A percentile compares a stretch with the other conserved stretches of the same genome.
Conservation (phyloP, 1,140 invertebrate species). For the Meloidogyne chitwoodi region DNA sequence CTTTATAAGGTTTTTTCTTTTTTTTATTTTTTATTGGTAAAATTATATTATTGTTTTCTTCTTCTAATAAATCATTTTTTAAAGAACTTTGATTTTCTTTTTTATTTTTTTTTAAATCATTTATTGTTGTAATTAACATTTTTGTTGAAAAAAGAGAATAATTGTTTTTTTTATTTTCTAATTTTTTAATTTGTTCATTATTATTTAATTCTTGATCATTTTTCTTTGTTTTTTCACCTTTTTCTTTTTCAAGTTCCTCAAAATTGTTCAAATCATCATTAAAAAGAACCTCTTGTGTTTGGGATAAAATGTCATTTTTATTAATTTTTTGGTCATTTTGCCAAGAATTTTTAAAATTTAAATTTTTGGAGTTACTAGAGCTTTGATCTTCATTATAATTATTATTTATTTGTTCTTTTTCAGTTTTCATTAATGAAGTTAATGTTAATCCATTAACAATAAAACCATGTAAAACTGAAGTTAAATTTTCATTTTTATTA, state of each 20-base stretch:
- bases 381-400: neutral
- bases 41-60: neutral
- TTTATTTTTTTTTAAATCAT: neutral
- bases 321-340: neutral
- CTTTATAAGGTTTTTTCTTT: constrained; percentile 58
- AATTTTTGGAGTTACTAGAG: neutral
- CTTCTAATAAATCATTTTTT: neutral
- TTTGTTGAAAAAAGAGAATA: neutral
- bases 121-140: neutral
- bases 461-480: neutral
- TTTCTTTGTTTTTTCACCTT: neutral
- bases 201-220: neutral
- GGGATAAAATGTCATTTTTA: neutral
- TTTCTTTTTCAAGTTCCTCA: neutral
- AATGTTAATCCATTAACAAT: neutral
- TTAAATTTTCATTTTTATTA: neutral
- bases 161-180: neutral
- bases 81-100: neutral
- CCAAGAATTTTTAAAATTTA: neutral
- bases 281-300: neutral
- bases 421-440: neutral
- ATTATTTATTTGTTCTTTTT: neutral
- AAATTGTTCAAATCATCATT: neutral
- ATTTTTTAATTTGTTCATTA: neutral
- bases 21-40: neutral